Base-by-base conservation (phyloP, 1,140 invertebrate species). In the Megalonaias nervosa region DNA sequence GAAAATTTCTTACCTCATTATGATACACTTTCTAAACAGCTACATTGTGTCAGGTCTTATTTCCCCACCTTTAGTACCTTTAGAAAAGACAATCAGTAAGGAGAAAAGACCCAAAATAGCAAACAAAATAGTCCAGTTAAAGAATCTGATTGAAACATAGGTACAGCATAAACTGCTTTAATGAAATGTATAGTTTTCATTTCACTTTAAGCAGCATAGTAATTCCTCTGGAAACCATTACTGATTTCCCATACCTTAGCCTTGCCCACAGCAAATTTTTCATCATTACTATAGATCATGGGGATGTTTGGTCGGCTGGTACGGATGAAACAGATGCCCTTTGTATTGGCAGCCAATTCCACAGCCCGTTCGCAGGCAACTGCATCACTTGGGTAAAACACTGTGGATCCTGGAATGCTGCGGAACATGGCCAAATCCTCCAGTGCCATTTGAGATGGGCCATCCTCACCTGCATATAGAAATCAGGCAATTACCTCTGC, bases 401-500 rank as follows among this genome's bases (percentile, higher is more conserved):
- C 95, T 4, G 97, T 99, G 75, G 95, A 94, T 64, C 95, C 95
- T 59, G 98, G 97, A 81, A 99, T 94, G 16, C 95, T 90, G 70
- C 98, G 93, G 93, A 99, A 99, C 93, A 99, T 94, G 1, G 97
- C 96, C 60, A 99, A 91, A 91, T 99, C 99, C 92, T 99, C 99
- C 0, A 99, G 92, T 64, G 96, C 99, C 99, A 99, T 99, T 92
- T 99, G 98, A 68, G 96, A 98, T n/a, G 98, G 98, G 11, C 98
- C 98, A 92, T 99, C 98, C 91, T 99, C 97, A 68, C 97, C 97
- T 92, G 80, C 56, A 83, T 19, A 78, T 57, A 60, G 16, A 68
- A 75, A 62, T 48, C 38, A 11, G 38, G 38, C 38, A 48, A 11
- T 48, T 38, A 38, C 2, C 38, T 38, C 38, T 38, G 38, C 38